Base-by-base conservation (phyloP, 2,113 vertebrate species). In the Puffinus mauretanicus region DNA sequence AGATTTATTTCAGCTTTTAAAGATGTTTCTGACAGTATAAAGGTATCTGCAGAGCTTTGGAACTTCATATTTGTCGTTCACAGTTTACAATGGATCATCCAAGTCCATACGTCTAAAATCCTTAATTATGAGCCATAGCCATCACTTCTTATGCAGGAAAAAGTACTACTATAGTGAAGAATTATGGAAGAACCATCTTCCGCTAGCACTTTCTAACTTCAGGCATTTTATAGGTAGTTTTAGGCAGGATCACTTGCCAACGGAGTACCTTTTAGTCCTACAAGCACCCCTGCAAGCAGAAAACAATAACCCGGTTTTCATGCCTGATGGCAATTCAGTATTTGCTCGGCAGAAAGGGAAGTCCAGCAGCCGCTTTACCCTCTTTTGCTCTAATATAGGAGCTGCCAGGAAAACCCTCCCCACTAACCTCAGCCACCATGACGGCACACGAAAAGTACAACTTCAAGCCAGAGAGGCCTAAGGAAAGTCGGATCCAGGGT, bases 401-500 rank as follows among this genome's bases (percentile, higher is more conserved):
- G 5, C 80, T 46, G 44, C 55, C 51, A 54, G 3, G 6, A 71
- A 87, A 92, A 71, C 4, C 32, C 7, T 66, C 22, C 67, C 25
- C 46, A 5, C 13, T 16, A 36, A 70, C 29, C 21, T 82, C 77
- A 75, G 51, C 49, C 78, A 82, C 42, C 26, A 13, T 1, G 18
- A 47, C 1, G 0, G 47, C 27, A 51, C 36, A 15, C 1, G 0
- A 51, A 32, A 58, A 34, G 7, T 24, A 79, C 4, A 52, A 42
- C 5, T 83, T 77, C 47, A 10, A 51, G 47, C 1, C n/a, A 40
- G 10, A 14, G 18, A 51, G 22, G 15, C 11, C 15, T 18, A 4
- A 55, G 7, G 11, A 16, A 76, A 61, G 44, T 44, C 16, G 5
- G 27, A 58, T 40, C 25, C 67, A 81, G 58, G 26, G 12, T 81